These are phyloP conservation scores for Ianthella basta DNA, from an alignment of 37 sponge, comb jelly and placozoan genomes.

Conservation along the genomic window DNA sequence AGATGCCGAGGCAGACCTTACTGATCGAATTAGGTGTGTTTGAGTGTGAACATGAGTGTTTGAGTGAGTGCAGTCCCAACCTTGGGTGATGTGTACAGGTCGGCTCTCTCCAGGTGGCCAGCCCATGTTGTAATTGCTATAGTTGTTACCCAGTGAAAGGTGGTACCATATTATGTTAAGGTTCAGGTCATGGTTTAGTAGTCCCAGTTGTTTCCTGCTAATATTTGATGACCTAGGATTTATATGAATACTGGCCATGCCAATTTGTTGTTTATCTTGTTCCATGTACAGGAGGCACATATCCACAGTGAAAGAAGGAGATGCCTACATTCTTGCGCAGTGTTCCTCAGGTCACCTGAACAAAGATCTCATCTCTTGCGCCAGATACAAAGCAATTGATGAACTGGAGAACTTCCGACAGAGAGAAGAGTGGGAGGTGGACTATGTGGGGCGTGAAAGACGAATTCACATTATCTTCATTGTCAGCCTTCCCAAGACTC, in stretches of 20 bases:
- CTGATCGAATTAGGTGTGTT: slow-evolving; percentile 64
- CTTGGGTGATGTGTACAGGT: too few species aligned
- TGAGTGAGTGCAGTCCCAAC: too few species aligned
- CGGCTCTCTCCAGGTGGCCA: too few species aligned
- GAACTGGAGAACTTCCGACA: slow-evolving; percentile 23
- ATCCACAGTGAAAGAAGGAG: neutral
- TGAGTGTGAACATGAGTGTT: too few species aligned
- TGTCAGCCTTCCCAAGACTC: slow-evolving; percentile 65
- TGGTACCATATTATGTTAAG: too few species aligned
- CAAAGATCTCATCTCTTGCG: slow-evolving; percentile 87
- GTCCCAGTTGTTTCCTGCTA: too few species aligned
- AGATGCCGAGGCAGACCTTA: slow-evolving; percentile 81
- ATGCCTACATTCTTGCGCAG: slow-evolving; percentile 50
- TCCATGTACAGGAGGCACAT: neutral
- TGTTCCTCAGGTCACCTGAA: slow-evolving; percentile 86
- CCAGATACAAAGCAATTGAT: slow-evolving; percentile 76
- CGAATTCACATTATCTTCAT: slow-evolving; percentile 66
- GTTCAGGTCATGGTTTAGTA: too few species aligned
- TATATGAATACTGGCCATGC: too few species aligned
- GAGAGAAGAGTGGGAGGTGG: neutral
- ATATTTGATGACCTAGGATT: too few species aligned
- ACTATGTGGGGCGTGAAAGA: neutral
- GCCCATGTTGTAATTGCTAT: too few species aligned
- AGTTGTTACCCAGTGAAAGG: too few species aligned
- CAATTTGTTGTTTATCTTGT: too few species aligned